phyloP scores from a whole-genome alignment of 92 coral and sea anemone species.

The Zoanthus gigantus region DNA sequence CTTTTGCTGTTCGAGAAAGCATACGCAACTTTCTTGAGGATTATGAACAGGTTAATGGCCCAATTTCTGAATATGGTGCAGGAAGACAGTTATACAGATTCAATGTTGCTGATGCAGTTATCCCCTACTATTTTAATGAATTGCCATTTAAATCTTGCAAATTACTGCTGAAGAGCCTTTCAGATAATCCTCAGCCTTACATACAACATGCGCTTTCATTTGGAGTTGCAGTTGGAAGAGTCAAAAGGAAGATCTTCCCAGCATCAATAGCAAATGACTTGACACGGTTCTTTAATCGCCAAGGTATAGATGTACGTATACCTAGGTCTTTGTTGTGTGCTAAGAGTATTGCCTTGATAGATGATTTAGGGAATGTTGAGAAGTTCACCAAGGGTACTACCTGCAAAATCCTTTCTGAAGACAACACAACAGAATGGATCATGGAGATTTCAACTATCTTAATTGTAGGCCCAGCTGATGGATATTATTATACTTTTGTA shows the following conservation, averaged over 20 bases:
- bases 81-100: not conserved
- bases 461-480: not conserved
- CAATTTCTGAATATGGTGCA: not conserved
- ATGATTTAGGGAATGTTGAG: not conserved
- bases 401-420: not conserved
- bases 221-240: conserved; percentile 4
- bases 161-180: not conserved
- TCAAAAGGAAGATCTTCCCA: conserved; percentile 1
- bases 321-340: not conserved
- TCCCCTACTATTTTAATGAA: not conserved
- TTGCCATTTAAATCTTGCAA: not conserved
- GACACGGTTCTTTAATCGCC: conserved; percentile 28
- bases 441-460: not conserved
- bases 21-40: not conserved
- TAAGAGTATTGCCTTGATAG: conserved; percentile 1
- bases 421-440: not conserved
- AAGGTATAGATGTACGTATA: conserved; percentile 19
- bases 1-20: conserved; percentile 9
- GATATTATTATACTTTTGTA: not conserved
- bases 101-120: not conserved
- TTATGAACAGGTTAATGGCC: not conserved
- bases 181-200: too few species aligned
- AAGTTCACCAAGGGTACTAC: not conserved
- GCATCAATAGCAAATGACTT: conserved; percentile 43
- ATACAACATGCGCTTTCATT: not conserved